Evolutionary conservation across 2,797 vertebrate species (phyloP).

Genomic region (Pangasius djambal): DNA sequence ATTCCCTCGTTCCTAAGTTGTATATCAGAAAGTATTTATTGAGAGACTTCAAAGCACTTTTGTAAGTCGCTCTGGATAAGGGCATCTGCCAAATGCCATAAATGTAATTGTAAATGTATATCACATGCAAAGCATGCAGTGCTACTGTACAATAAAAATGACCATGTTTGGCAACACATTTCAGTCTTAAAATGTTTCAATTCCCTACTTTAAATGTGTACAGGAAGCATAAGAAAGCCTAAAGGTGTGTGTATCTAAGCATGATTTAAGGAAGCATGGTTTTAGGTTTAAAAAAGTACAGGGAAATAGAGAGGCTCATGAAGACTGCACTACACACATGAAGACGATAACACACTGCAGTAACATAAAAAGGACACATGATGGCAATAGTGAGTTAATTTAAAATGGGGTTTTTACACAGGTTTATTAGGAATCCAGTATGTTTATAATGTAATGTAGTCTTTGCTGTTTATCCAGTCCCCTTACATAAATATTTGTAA

Average conservation of each 20-base stretch:
- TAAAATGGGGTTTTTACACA: not conserved
- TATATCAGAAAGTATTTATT: too few species aligned
- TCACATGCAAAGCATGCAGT: not conserved
- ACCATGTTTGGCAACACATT: not conserved
- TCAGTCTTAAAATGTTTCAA: not conserved
- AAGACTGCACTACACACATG: not conserved
- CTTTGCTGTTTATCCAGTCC: not conserved
- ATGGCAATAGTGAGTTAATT: constrained; percentile 9
- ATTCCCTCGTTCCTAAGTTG: not conserved
- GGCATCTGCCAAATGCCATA: too few species aligned
- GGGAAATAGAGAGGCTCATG: not conserved
- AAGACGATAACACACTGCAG: not conserved
- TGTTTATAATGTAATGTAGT: not conserved
- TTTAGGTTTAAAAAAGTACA: not conserved
- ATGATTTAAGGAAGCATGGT: not conserved
- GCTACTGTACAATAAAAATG: not conserved
- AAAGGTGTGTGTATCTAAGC: not conserved
- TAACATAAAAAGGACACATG: constrained; percentile 12
- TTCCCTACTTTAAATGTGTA: not conserved
- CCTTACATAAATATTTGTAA: not conserved
- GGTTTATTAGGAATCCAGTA: not conserved
- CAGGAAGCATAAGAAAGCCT: not conserved
- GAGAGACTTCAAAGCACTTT: too few species aligned
- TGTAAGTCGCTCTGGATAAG: too few species aligned
- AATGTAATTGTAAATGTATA: not conserved